phyloP scores from a whole-genome alignment of 2,888 invertebrate species.

The Molorchus minor region DNA sequence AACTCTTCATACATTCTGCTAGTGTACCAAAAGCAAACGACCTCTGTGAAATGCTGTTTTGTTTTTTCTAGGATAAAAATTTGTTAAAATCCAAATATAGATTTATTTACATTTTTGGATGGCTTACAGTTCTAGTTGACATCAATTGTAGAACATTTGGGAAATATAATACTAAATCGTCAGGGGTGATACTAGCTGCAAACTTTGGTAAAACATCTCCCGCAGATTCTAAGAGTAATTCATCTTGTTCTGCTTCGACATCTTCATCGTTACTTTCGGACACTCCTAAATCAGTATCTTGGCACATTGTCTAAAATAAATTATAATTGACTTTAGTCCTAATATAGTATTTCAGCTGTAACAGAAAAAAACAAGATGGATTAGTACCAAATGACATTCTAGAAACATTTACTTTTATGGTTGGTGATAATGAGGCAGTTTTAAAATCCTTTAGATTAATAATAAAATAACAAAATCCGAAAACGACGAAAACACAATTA shows the following conservation, averaged over 20 bases:
- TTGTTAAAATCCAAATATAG: not conserved
- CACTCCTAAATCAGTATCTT: constrained; percentile 64
- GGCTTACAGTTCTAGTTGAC: constrained; percentile 70
- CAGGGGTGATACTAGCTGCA: constrained; percentile 71
- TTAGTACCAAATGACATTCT: too few relatives aligned
- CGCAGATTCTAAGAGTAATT: constrained; percentile 76
- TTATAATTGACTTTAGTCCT: too few relatives aligned
- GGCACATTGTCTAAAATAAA: constrained; percentile 63
- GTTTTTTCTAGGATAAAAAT: constrained; percentile 66
- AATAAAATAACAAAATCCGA: too few relatives aligned
- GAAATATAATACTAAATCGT: constrained; percentile 75
- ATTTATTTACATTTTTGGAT: not conserved
- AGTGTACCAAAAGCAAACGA: constrained; percentile 79
- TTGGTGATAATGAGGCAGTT: too few relatives aligned
- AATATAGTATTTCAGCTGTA: too few relatives aligned
- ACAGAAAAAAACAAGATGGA: too few relatives aligned
- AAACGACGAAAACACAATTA: too few relatives aligned
- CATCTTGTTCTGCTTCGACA: constrained; percentile 78
- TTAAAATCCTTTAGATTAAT: too few relatives aligned
- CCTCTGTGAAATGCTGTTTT: constrained; percentile 71
- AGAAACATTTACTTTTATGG: too few relatives aligned
- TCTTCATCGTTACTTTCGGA: constrained; percentile 59
- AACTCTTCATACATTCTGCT: constrained; percentile 75
- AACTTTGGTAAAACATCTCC: constrained; percentile 77
- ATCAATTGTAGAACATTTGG: constrained; percentile 70